Evolutionary conservation across 2,888 invertebrate species (phyloP).

Genomic region (Nowickia ferox): DNA sequence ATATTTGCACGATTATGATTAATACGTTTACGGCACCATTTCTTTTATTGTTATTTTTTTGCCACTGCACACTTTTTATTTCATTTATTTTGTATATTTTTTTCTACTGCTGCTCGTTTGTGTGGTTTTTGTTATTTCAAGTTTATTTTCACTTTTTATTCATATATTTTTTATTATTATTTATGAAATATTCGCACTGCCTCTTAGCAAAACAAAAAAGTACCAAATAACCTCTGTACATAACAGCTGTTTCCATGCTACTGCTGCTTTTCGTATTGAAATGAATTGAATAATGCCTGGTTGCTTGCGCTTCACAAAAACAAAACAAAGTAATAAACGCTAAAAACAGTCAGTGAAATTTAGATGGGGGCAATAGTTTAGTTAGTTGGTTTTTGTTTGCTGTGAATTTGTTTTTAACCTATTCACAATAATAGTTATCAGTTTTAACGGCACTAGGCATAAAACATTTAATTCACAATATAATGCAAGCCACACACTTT

Average conservation of each 20-base stretch:
- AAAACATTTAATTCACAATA: no score
- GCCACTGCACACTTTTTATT: conserved; percentile 10
- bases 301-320: conserved; percentile 43
- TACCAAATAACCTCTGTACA: conserved; percentile 51
- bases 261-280: conserved; percentile 62
- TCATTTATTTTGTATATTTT: background rate
- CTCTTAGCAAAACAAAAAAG: conserved; percentile 26
- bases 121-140: conserved; percentile 5
- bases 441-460: no score
- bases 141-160: conserved; percentile 58
- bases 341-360: conserved; percentile 7
- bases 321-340: conserved; percentile 28
- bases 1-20: conserved; percentile 41
- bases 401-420: background rate
- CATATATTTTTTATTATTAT: background rate
- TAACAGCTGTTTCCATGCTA: conserved; percentile 70
- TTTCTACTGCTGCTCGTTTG: conserved; percentile 19
- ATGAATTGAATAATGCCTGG: conserved; percentile 47
- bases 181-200: conserved; percentile 30
- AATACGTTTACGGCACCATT: conserved; percentile 45
- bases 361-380: background rate
- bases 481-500: no score
- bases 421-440: no score
- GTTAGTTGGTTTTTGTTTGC: background rate
- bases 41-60: conserved; percentile 34